These are phyloP conservation scores for Fukomys damarensis DNA, from an alignment of 2,113 vertebrate genomes.

Conservation along the genomic window DNA sequence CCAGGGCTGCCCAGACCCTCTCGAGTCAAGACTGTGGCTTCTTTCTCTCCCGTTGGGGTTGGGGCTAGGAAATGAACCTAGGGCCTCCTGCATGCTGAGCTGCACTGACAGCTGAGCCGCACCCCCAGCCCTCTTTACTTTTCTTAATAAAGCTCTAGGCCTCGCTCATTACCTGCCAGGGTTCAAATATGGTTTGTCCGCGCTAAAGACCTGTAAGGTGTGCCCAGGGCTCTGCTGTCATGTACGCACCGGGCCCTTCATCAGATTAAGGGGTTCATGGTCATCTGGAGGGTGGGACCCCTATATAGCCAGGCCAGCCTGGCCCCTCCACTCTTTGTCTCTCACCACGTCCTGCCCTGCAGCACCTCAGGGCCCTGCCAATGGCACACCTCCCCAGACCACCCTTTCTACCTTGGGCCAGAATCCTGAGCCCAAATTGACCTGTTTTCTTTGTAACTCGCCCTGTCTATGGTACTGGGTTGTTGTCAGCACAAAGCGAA, in stretches of 20 bases:
- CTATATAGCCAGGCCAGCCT: background rate
- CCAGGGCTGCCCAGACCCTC: too few relatives aligned
- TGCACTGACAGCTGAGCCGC: background rate
- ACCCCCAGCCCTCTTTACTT: background rate
- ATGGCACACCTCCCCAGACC: background rate
- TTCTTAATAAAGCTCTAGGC: constrained; percentile 17
- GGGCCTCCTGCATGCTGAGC: background rate
- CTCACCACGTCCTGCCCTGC: background rate
- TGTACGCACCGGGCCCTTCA: background rate
- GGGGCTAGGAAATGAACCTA: background rate
- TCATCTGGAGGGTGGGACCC: background rate
- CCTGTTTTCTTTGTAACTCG: background rate
- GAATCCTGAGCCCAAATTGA: background rate
- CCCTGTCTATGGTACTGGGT: background rate
- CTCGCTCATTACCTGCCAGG: background rate
- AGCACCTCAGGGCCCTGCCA: too few relatives aligned
- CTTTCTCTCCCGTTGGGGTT: background rate
- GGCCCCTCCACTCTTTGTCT: background rate
- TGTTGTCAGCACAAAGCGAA: background rate
- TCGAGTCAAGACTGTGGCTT: background rate
- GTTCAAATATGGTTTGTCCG: background rate
- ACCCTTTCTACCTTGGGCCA: background rate
- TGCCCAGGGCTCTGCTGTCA: background rate
- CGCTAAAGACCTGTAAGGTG: background rate
- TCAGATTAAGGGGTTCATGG: background rate